Conservation (phyloP, 2,113 vertebrate genomes). For the Aphyosemion australe region DNA sequence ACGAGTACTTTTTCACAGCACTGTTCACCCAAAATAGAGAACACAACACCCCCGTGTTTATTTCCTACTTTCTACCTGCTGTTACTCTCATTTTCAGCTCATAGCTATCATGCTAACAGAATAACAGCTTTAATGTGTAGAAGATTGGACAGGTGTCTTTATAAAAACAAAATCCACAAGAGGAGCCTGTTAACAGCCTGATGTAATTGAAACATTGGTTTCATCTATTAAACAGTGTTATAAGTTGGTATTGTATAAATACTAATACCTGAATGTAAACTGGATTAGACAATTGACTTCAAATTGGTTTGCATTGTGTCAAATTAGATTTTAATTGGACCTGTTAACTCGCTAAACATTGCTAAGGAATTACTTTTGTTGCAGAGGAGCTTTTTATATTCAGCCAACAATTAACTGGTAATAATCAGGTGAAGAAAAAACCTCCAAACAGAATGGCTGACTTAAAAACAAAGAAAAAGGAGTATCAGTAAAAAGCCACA, state of each 20-base stretch:
- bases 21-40: no score
- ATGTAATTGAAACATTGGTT: not conserved
- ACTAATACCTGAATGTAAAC: not conserved
- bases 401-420: no score
- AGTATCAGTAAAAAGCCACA: no score
- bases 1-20: no score
- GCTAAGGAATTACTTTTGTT: not conserved
- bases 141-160: not conserved
- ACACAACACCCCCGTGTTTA: no score
- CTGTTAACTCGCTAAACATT: not conserved
- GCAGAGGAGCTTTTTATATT: not conserved
- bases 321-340: not conserved
- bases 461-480: no score
- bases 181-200: not conserved
- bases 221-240: not conserved
- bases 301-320: not conserved
- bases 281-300: not conserved
- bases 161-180: no score
- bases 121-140: not conserved
- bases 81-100: no score
- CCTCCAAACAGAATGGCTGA: no score
- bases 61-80: no score
- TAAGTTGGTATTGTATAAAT: not conserved
- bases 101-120: no score
- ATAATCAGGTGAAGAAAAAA: no score